phyloP scores from a whole-genome alignment of 1,140 invertebrate genomes.

The Rhizoglyphus robini region DNA sequence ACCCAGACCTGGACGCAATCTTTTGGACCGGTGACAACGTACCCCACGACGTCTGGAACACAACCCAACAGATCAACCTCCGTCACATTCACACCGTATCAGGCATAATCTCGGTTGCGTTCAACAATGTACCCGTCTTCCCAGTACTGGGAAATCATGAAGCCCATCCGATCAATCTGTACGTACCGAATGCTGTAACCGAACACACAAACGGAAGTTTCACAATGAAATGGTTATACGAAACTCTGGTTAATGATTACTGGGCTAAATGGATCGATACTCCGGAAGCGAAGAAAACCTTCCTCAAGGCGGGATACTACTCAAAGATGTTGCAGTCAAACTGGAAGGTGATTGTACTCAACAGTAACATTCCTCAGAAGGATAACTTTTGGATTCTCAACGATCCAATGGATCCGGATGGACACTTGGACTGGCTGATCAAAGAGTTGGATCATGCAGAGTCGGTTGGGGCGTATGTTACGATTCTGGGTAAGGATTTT shows the following conservation, averaged over 20 bases:
- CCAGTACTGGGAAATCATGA: slow-evolving; percentile 77
- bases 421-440: slow-evolving; percentile 20
- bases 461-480: slow-evolving; percentile 1
- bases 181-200: slow-evolving; percentile 30
- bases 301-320: slow-evolving; percentile 20
- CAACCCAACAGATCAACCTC: slow-evolving; percentile 39
- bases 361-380: neutral
- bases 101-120: slow-evolving; percentile 33
- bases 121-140: slow-evolving; percentile 47
- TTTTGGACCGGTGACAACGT: slow-evolving; percentile 74
- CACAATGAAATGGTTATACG: slow-evolving; percentile 20
- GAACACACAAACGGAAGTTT: neutral
- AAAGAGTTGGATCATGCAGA: slow-evolving; percentile 18
- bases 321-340: neutral
- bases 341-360: slow-evolving; percentile 22
- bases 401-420: slow-evolving; percentile 21
- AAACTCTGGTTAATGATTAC: slow-evolving; percentile 16
- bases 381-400: slow-evolving; percentile 18
- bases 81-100: slow-evolving; percentile 2
- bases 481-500: slow-evolving; percentile 20
- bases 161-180: slow-evolving; percentile 68
- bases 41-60: slow-evolving; percentile 68
- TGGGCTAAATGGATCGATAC: slow-evolving; percentile 20
- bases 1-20: slow-evolving; percentile 47
- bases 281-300: slow-evolving; percentile 9